Conservation (phyloP, 2,113 vertebrate genomes). For the Pheucticus melanocephalus region DNA sequence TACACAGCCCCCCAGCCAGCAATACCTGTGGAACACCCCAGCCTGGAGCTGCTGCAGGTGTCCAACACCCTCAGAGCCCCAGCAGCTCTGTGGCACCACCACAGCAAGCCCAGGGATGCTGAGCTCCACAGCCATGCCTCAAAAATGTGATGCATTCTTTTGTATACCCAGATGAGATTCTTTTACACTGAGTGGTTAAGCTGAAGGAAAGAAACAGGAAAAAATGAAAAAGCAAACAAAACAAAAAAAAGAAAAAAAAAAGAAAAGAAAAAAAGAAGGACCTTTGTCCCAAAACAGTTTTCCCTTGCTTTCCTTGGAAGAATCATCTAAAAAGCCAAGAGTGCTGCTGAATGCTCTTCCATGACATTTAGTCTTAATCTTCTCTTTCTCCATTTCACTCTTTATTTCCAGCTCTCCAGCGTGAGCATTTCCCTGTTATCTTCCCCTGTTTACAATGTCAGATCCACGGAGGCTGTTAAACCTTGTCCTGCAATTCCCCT, state of each 20-base stretch:
- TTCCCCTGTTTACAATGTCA: background rate
- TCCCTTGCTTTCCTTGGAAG: slow-evolving; percentile 13
- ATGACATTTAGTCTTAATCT: slow-evolving; percentile 11
- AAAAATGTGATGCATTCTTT: background rate
- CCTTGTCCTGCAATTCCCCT: background rate
- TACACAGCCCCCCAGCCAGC: too few species aligned
- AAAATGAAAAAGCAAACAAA: background rate
- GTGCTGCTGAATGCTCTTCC: background rate
- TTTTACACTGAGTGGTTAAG: background rate
- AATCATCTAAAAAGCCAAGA: background rate
- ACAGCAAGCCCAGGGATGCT: background rate
- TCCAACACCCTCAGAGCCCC: fast-evolving
- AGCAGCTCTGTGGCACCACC: background rate
- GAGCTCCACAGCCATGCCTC: background rate
- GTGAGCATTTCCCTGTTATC: background rate
- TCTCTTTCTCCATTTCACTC: background rate
- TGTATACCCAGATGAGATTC: background rate
- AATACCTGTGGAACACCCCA: fast-evolving
- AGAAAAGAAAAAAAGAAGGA: background rate
- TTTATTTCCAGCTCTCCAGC: background rate
- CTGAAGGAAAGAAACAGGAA: background rate
- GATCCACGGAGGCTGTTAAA: background rate
- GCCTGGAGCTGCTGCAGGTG: too few species aligned
- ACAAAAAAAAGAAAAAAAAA: background rate
- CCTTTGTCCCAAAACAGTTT: background rate